phyloP scores from a whole-genome alignment of 2,888 invertebrate genomes.

The Therioaphis trifolii region DNA sequence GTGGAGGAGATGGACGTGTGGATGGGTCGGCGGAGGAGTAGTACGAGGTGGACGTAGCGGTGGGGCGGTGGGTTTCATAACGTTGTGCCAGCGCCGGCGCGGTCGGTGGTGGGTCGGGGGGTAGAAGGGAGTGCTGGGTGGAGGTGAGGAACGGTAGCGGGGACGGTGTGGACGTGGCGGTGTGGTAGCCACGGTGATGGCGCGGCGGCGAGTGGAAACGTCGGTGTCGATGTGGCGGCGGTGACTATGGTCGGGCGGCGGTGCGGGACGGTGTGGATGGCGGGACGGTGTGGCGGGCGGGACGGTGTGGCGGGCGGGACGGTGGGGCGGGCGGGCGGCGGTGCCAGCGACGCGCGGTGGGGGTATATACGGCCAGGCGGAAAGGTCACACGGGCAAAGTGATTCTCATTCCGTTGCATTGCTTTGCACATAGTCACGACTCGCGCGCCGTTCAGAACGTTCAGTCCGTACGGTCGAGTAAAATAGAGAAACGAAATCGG shows the following conservation, averaged over 20 bases:
- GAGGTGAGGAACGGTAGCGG: background rate
- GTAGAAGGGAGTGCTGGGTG: too few species aligned
- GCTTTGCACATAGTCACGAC: slow-evolving; percentile 62
- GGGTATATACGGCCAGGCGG: background rate
- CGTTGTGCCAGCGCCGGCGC: background rate
- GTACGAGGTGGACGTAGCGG: background rate
- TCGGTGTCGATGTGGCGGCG: slow-evolving; percentile 15
- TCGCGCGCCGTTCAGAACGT: slow-evolving; percentile 59
- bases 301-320: background rate
- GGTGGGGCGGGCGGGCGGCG: background rate
- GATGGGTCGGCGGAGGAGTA: too few species aligned
- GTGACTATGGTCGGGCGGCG: background rate
- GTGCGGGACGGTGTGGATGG: too few species aligned
- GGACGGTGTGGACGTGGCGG: background rate
- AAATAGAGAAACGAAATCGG: slow-evolving; percentile 58
- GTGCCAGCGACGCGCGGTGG: background rate
- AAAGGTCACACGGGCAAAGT: slow-evolving; percentile 62
- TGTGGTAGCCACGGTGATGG: background rate
- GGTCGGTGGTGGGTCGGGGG: background rate
- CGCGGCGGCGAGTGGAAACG: slow-evolving; percentile 27
- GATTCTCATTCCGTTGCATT: slow-evolving; percentile 61
- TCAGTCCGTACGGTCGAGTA: slow-evolving; percentile 27
- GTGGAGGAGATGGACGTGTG: too few species aligned
- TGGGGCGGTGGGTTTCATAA: slow-evolving; percentile 40
- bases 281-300: too few species aligned